Percentiles rank a stretch among this genome's conserved stretches.
Conservation (phyloP, 2,113 vertebrate genomes). For the Rhabdornis inornatus region DNA sequence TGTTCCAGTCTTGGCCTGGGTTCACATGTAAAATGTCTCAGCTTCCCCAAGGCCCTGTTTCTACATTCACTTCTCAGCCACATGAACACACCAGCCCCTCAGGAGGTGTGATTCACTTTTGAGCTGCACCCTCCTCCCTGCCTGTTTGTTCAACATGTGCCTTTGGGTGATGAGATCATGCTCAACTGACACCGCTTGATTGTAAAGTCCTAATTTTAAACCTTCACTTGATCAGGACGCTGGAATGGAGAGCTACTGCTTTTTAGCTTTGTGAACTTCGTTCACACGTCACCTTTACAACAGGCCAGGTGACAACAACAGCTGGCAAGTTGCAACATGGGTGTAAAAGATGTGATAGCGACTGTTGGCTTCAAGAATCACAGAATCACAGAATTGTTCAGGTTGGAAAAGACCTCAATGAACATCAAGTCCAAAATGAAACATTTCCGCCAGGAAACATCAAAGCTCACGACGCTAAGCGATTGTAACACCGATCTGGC, state of each 20-base stretch:
- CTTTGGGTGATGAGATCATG: background rate
- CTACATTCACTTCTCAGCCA: background rate
- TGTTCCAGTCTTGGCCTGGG: background rate
- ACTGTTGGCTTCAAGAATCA: background rate
- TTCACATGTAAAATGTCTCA: background rate
- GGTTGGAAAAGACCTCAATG: background rate
- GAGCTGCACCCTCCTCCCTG: background rate
- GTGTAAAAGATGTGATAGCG: rapidly evolving
- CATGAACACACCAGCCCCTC: background rate
- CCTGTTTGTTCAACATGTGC: background rate
- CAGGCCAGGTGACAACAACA: background rate
- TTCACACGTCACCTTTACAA: background rate
- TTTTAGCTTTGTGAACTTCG: background rate
- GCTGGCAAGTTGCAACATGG: background rate
- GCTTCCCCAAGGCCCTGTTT: background rate
- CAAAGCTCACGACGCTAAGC: rapidly evolving
- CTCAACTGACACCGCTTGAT: background rate
- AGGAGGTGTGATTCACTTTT: background rate
- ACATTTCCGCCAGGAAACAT: background rate
- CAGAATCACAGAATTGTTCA: background rate
- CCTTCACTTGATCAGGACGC: background rate
- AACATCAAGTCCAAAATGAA: background rate
- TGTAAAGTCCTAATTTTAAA: background rate
- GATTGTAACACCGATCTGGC: background rate
- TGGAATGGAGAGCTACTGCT: background rate